A percentile compares a stretch with the other conserved stretches of the same genome.
Evolutionary conservation across 1,140 invertebrate species (phyloP).

Genomic region (Drosophila sulfurigaster): DNA sequence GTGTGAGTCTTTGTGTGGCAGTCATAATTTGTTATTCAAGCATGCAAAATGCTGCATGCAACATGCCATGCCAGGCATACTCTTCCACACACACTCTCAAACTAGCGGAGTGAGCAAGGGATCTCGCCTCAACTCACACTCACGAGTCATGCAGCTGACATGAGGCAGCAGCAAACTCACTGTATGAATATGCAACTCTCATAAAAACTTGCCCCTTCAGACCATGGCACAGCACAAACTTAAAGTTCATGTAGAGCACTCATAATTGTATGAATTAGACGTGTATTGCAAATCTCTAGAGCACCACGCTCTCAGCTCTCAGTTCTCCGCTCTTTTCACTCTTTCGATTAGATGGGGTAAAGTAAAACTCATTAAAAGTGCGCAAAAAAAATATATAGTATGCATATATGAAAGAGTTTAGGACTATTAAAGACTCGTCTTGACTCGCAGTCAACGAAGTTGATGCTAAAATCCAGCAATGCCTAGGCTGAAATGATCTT

Average conservation of each 20-base stretch:
- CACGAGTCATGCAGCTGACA: conserved; percentile 32
- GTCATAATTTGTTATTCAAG: conserved; percentile 82
- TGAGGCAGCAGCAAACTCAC: conserved; percentile 25
- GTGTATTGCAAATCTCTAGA: conserved; percentile 48
- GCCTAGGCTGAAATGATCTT: not conserved
- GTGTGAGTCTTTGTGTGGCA: conserved; percentile 71
- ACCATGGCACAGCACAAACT: conserved; percentile 25
- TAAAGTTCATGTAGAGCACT: conserved; percentile 57
- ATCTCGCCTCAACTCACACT: not conserved
- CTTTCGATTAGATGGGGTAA: conserved; percentile 16
- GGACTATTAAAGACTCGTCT: not conserved
- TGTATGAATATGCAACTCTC: conserved; percentile 43
- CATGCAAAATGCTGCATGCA: conserved; percentile 82
- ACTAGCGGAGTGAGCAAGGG: not conserved
- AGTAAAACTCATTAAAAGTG: conserved; percentile 18
- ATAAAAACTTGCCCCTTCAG: conserved; percentile 20
- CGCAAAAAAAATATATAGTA: not conserved
- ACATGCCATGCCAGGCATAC: conserved; percentile 59
- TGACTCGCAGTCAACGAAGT: not conserved
- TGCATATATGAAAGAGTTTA: conserved; percentile 4
- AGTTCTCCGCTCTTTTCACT: no score
- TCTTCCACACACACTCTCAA: conserved; percentile 28
- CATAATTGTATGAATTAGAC: conserved; percentile 61
- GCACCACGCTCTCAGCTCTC: not conserved
- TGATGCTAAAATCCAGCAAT: not conserved